These are phyloP conservation scores for Anableps anableps DNA, from an alignment of 2,797 vertebrate species.

Conservation along the genomic window DNA sequence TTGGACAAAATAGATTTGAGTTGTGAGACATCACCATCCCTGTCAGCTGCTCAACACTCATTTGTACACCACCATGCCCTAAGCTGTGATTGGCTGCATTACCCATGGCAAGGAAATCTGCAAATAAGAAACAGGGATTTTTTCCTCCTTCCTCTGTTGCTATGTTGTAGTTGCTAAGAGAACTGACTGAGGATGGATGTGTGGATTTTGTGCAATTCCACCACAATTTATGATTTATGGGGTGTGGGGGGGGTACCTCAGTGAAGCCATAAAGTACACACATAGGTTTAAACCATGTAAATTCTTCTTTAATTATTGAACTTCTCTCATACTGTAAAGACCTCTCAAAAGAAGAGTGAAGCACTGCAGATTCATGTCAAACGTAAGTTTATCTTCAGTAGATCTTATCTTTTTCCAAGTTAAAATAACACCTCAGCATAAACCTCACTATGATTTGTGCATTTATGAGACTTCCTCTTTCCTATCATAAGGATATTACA, in stretches of 20 bases:
- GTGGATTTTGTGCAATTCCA: constrained; percentile 33
- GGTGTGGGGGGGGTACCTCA: not conserved
- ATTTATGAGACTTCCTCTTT: constrained; percentile 15
- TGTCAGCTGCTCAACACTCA: constrained; percentile 63
- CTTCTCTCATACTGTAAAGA: constrained; percentile 7
- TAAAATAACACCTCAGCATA: constrained; percentile 20
- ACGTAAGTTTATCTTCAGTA: constrained; percentile 13
- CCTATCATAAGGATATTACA: constrained; percentile 1
- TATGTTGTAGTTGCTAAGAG: constrained; percentile 80
- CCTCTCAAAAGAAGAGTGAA: not conserved
- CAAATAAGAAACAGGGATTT: constrained; percentile 79
- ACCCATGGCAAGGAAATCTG: constrained; percentile 73
- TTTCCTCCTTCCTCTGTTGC: constrained; percentile 79
- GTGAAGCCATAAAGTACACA: not conserved
- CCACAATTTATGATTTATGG: constrained; percentile 29
- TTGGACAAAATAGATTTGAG: constrained; percentile 67
- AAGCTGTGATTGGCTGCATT: constrained; percentile 79
- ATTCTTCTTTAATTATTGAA: not conserved
- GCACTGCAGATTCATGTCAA: not conserved
- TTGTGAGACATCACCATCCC: constrained; percentile 53
- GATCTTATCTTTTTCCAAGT: constrained; percentile 9
- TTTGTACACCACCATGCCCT: constrained; percentile 66
- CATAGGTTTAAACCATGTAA: not conserved
- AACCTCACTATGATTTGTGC: constrained; percentile 11
- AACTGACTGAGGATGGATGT: constrained; percentile 49